A percentile compares a stretch with the other conserved stretches of the same genome.
Conservation (phyloP, 2,888 invertebrate genomes). For the Ametastegia equiseti region DNA sequence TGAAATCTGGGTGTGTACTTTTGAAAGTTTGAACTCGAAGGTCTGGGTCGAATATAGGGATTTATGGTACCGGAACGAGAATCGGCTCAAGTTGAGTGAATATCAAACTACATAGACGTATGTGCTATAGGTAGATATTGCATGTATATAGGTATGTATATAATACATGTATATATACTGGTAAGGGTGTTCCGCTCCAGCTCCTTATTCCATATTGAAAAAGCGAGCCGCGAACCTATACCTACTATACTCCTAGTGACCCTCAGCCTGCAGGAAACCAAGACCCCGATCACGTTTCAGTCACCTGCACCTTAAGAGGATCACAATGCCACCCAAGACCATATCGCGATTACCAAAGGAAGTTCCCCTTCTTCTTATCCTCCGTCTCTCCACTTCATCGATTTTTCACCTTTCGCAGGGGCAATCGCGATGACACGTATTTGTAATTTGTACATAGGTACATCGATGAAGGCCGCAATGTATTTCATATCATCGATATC, state of each 20-base stretch:
- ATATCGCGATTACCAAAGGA: constrained; percentile 42
- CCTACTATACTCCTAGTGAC: background rate
- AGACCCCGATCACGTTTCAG: constrained; percentile 58
- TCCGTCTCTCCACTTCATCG: background rate
- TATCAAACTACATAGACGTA: background rate
- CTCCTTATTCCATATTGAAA: background rate
- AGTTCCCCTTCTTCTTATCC: background rate
- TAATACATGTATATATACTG: background rate
- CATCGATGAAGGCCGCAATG: too few species aligned
- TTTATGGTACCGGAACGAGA: background rate
- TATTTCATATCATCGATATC: too few species aligned
- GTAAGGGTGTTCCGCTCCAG: background rate
- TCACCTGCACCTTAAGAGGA: constrained; percentile 54
- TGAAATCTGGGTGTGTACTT: too few species aligned
- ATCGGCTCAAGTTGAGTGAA: background rate
- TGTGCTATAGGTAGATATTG: background rate
- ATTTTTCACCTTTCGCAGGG: background rate
- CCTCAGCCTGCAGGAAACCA: constrained; percentile 55
- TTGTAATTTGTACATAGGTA: too few species aligned
- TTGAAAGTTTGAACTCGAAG: too few species aligned
- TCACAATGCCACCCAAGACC: constrained; percentile 49
- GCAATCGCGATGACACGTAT: constrained; percentile 8
- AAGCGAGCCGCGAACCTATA: background rate
- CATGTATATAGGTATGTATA: background rate
- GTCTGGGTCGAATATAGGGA: too few species aligned